Base-by-base conservation (phyloP, 2,113 vertebrate genomes). In the Taxidea taxus region DNA sequence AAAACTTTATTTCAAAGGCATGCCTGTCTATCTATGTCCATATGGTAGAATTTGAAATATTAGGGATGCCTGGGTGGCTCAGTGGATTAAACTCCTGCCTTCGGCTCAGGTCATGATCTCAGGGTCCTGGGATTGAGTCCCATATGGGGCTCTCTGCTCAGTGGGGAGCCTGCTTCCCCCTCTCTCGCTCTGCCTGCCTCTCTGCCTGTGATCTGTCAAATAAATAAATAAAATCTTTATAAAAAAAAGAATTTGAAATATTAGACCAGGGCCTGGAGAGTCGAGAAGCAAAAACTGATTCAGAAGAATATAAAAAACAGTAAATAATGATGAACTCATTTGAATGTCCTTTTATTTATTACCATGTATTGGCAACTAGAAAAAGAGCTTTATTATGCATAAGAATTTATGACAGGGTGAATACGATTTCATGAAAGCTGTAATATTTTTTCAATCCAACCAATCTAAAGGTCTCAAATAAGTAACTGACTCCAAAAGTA, bases 391-490 rank as follows among this genome's bases (percentile, higher is more conserved):
- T 83, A 64, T 39, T 85, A 70, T 51, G 51, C 85, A 78, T 78
- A 44, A 84, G n/a, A 68, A 93, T 90, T 58, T 78, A 75, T 94
- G 90, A 85, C 34, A 86, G 2, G 42, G 82, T 27, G 84, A 37
- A 70, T 58, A 92, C 23, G 37, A 87, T 68, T 20, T 47, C 11
- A 68, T 51, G 18, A 95, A 14, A 91, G 39, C 68, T 68, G 77
- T 66, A 93, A 56, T 25, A 27, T 27, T 27, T 60, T 60, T 27
- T 10, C 25, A 60, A 12, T 60, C 58, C 58, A 78, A 88, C 87
- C 72, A 0, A 9, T 93, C 60, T 87, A 95, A 97, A 92, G 66
- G 7, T 7, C 10, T 87, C 64, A 97, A 84, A 89, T 77, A 92
- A 89, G 49, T 87, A 94, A 97, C 34, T 82, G 14, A 15, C 21